Evolutionary conservation across 2,113 vertebrate species (phyloP), one percentile per base, ranked within the genome.

Genomic region (Echinops telfairi): DNA sequence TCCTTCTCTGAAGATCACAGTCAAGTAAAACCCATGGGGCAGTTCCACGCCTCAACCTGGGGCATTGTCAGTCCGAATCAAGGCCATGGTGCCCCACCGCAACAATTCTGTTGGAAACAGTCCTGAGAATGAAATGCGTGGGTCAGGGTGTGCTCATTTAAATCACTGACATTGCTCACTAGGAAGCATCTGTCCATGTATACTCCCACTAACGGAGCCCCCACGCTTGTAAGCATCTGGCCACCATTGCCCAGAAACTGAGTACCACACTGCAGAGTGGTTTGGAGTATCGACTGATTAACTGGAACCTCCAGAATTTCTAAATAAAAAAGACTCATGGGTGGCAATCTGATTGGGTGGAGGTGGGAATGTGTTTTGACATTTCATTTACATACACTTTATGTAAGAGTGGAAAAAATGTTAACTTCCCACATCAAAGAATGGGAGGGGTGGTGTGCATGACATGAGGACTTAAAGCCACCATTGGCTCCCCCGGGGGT

Each of bases 341-440:
- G 19, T 12, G 70, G 38, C 22, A 81, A 33, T 47, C 36, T 70
- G 47, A 25, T 25, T 71, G 60, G 25, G 33, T n/a, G 6, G 60
- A 70, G 77, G 36, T 83, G 29, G 83, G 40, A 71, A 25, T 53
- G 36, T 60, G 17, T 71, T 83, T 77, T 33, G 70, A 88, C 31
- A 78, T 6, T 0, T 16, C 31, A 82, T 94, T 68, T 87, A 23
- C 47, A 78, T 70, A 83, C 62, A 83, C 70, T 94, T 91, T 47
- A 77, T 27, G 47, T n/a, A 60, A 91, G 60, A 62, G 15, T 78
- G 71, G 40, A 91, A 43, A 82, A 81, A 76, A 68, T 33, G 16
- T 77, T 22, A 62, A 27, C 62, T 62, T 83, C 78, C 70, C 31
- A 78, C 71, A 88, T 77, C 89, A 88, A 83, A 91, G 71, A 62